These are phyloP conservation scores for Malacosoma neustria DNA, from an alignment of 2,888 invertebrate genomes.

Conservation along the genomic window DNA sequence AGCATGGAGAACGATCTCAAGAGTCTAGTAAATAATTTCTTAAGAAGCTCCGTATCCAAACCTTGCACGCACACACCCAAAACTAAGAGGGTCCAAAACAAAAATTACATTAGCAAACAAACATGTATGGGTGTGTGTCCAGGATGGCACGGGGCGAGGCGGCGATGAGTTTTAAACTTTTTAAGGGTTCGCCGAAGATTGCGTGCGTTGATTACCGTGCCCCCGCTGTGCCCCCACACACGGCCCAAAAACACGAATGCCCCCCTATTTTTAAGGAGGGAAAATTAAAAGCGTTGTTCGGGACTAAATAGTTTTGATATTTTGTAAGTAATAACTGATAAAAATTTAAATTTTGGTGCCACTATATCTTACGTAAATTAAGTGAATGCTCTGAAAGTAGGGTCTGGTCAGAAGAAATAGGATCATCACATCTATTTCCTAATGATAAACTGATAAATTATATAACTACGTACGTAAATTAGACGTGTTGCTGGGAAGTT, in stretches of 20 bases:
- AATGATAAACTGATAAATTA: no score
- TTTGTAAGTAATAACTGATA: no score
- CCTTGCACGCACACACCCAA: not conserved
- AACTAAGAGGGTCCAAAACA: conserved; percentile 15
- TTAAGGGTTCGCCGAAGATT: conserved; percentile 78
- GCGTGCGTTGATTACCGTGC: conserved; percentile 77
- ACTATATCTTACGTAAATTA: no score
- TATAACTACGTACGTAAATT: no score
- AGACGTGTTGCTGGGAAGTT: no score
- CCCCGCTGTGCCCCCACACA: conserved; percentile 42
- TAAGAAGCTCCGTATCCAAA: not conserved
- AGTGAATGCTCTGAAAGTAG: no score
- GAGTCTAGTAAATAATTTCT: not conserved
- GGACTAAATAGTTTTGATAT: conserved; percentile 39
- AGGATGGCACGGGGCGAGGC: conserved; percentile 34
- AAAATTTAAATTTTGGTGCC: no score
- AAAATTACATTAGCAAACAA: conserved; percentile 41
- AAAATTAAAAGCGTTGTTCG: conserved; percentile 68
- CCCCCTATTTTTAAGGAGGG: conserved; percentile 74
- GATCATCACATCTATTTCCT: no score
- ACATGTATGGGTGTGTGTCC: conserved; percentile 22
- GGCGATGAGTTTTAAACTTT: conserved; percentile 77
- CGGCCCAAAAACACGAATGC: conserved; percentile 54
- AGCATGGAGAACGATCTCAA: no score
- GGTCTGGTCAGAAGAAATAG: no score